Conservation (phyloP, 2,113 vertebrate genomes). For the Hippocampus guttulatus region DNA sequence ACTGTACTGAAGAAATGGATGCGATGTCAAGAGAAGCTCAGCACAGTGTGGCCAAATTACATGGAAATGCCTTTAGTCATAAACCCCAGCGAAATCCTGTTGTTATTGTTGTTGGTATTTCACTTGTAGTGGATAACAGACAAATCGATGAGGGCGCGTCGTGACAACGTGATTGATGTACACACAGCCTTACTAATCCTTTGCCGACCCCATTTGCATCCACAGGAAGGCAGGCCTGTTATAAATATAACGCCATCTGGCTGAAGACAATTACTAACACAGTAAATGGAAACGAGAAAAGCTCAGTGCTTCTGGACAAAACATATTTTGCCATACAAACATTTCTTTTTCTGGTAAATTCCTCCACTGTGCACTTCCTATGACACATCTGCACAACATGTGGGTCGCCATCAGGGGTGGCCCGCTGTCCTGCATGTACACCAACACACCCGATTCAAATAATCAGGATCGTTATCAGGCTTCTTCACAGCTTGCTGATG, state of each 20-base stretch:
- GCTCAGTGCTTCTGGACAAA: no score
- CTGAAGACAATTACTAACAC: not conserved
- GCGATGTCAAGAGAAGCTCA: constrained; percentile 7
- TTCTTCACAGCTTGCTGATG: no score
- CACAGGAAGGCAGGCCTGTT: not conserved
- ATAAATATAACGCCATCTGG: not conserved
- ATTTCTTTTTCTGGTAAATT: not conserved
- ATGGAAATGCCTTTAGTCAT: not conserved
- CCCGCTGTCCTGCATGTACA: no score
- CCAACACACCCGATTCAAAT: no score
- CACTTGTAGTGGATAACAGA: not conserved
- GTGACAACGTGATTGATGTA: not conserved
- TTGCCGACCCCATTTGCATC: not conserved
- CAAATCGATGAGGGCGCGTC: not conserved
- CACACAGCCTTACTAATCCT: not conserved
- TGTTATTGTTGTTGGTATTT: not conserved
- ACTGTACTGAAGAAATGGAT: not conserved
- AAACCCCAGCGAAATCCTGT: not conserved
- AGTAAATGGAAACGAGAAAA: not conserved
- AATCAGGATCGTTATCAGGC: no score
- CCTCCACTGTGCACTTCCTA: not conserved
- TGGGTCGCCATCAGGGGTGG: no score
- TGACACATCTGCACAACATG: not conserved
- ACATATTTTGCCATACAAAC: no score
- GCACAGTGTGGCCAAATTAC: not conserved